Evolutionary conservation across 2,888 invertebrate genomes (phyloP), one percentile per base, ranked within the genome.

Genomic region (Meliscaeva auricollis): DNA sequence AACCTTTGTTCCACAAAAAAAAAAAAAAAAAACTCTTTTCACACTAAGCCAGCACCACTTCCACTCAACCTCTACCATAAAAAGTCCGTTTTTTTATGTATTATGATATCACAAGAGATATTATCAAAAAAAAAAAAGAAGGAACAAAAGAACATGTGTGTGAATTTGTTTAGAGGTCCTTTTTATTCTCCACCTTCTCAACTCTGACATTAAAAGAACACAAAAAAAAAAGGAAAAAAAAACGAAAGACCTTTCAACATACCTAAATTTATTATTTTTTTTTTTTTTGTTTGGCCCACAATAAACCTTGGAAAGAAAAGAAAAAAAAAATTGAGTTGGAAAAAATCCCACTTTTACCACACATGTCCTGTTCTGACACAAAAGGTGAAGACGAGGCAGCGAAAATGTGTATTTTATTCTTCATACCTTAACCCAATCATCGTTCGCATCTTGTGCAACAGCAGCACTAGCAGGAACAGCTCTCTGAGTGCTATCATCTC

Each of bases 91-190:
- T 13, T 35, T 13, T 35, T 50, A 66, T 32, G 46, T 64, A 15
- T 64, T 64, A 64, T 64, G 46, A 46, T 35, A 38, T 62, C 32
- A 41, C 30, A 46, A 38, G 62, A 73, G 78, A 74, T 64, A 74
- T 69, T 26, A 26, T 26, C 26, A 26, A 26, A 44, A 75, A 75
- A 70, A 70, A 56, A 60, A 62, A 48, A n/a, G n/a, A 48, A 17
- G 30, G 68, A 62, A 69, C 64, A 64, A 20, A 32, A 22, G 64
- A 56, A 38, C 32, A 82, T 77, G 72, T 70, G 72, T 70, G 79
- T 84, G 75, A 84, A 84, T 84, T 84, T 79, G 79, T 75, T 77
- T 79, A 75, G 75, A 70, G 56, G 56, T 62, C 46, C 30, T 32
- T 74, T 48, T 75, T 20, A 38, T 44, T 26, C 60, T 54, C 62